Evolutionary conservation across 2,113 vertebrate species (phyloP), one percentile per base, ranked within the genome.

Genomic region (Cyphomyrus discorhynchus): DNA sequence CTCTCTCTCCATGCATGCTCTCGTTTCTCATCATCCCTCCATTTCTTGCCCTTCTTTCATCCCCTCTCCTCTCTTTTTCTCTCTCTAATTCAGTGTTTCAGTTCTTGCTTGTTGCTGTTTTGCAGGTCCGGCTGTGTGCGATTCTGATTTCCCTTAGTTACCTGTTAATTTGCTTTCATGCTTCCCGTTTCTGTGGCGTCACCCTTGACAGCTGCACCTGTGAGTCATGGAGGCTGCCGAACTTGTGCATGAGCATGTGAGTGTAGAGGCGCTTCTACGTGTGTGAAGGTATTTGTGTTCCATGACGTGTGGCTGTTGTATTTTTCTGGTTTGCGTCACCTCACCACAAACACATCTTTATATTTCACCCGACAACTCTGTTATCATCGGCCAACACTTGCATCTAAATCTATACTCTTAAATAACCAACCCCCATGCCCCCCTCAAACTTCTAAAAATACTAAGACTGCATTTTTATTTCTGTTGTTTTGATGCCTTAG

Each of bases 401-500:
- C 35, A 83, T 83, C 80, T 83, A 83, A 83, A 83, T 46, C 39
- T 46, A 83, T 46, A 83, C 42, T 83, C 80, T 83, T 39, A 42
- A 83, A 83, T 46, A 85, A 49, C 45, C 5, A 21, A 10, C 19
- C 58, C 15, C 15, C 35, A n/a, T 77, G 21, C n/a, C 84, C 49
- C 56, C 17, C 6, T 46, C 19, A 42, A 52, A n/a, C 88, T 82
- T 89, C 90, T 91, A 87, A 89, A 91, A 91, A 91, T 91, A 90
- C 82, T 89, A 80, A 82, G 87, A 70, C 88, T 89, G 83, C 85
- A n/a, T 66, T 62, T 89, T 80, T 87, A 39, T 80, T 56, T 50
- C 83, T 27, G 83, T 89, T 91, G 88, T 91, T 87, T 86, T 91
- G 90, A 89, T 47, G 88, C 52, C 39, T 27, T 49, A 77, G 90